Evolutionary conservation across 2,797 vertebrate genomes (phyloP).

Genomic region (Lacerta viridis): DNA sequence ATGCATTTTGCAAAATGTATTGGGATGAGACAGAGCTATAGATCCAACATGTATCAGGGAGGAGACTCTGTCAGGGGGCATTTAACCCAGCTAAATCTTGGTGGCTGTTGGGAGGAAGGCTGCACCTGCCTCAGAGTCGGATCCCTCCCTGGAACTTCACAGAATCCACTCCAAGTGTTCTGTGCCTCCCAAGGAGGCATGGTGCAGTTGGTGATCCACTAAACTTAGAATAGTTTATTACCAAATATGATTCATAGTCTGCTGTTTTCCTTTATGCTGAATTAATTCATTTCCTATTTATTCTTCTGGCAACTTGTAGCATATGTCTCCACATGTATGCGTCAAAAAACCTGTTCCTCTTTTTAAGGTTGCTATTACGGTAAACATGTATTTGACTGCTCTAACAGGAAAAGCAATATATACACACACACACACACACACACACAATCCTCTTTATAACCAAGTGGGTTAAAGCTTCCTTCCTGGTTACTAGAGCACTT

Average conservation of each 20-base stretch:
- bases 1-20: background rate
- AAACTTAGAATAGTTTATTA: background rate
- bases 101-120: background rate
- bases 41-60: background rate
- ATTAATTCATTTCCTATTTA: background rate
- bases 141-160: background rate
- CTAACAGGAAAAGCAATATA: constrained; percentile 78
- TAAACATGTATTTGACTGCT: constrained; percentile 66
- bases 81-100: background rate
- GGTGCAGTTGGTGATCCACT: background rate
- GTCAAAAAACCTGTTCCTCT: constrained; percentile 49
- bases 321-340: rapidly evolving
- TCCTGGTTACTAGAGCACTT: constrained; percentile 85
- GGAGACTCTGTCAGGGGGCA: background rate
- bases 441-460: constrained; percentile 80
- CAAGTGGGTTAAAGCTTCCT: constrained; percentile 87
- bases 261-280: background rate
- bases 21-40: background rate
- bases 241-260: background rate
- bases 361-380: constrained; percentile 9
- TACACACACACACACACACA: constrained; percentile 52
- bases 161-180: no score
- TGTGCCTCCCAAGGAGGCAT: background rate
- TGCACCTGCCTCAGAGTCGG: background rate
- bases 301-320: constrained; percentile 14